Conservation (phyloP, 2,797 vertebrate genomes). For the Cyprinella venusta region DNA sequence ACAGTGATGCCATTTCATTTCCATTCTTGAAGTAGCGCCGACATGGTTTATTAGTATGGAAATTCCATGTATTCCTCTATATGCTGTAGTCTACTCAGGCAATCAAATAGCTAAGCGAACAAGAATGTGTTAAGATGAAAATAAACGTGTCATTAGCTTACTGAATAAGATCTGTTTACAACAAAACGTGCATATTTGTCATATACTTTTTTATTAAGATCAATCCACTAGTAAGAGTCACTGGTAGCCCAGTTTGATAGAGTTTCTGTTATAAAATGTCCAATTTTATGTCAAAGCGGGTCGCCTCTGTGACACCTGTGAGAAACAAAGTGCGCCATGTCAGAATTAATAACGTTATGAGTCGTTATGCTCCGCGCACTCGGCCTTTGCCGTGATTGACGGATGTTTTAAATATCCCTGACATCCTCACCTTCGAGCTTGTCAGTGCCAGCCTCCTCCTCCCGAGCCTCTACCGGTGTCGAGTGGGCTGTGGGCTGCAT, state of each 20-base stretch:
- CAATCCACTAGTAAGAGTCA: background rate
- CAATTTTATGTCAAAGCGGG: slow-evolving; percentile 13
- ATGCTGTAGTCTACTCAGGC: no score
- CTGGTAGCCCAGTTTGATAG: slow-evolving; percentile 1
- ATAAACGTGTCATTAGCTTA: background rate
- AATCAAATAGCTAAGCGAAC: background rate
- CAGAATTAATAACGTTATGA: slow-evolving; percentile 20
- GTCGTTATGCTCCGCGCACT: slow-evolving; percentile 2
- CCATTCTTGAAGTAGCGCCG: background rate
- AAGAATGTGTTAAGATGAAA: no score
- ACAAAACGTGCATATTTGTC: background rate
- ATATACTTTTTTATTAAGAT: background rate
- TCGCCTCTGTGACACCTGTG: background rate
- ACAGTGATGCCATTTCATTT: background rate
- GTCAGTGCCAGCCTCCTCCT: slow-evolving; percentile 30
- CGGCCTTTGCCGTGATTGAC: slow-evolving; percentile 40
- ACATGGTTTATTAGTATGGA: no score
- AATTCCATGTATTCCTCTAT: no score
- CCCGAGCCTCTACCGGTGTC: background rate
- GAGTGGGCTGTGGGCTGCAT: background rate
- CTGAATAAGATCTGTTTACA: background rate
- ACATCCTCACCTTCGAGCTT: slow-evolving; percentile 36
- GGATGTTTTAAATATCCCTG: slow-evolving; percentile 40
- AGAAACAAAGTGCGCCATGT: slow-evolving; percentile 13
- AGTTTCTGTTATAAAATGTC: slow-evolving; percentile 4